Evolutionary conservation across 2,797 vertebrate genomes (phyloP), one percentile per base, ranked within the genome.

Genomic region (Hippopotamyrus pictus): DNA sequence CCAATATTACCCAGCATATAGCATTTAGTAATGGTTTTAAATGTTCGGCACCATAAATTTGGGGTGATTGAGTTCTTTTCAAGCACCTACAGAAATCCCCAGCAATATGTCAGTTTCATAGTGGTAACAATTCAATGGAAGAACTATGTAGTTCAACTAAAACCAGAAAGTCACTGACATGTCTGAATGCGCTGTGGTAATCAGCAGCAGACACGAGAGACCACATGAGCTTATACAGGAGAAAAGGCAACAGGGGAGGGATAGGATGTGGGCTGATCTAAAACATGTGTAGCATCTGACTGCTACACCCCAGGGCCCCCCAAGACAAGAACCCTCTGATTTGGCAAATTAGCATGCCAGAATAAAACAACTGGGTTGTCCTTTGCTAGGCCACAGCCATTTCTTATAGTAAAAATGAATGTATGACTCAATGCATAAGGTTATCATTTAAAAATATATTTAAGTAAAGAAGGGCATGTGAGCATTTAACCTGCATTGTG

Each of bases 201-300:
- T 89, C 29, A 22, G 46, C 25, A 73, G 50, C 50, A 87, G 33
- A 57, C 65, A 44, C 17, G 5, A 87, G 37, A 88, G 41, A 88
- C 90, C 93, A 94, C 89, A 90, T 93, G 93, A 93, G 90, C 65
- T 89, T 65, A 90, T 89, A 93, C 90, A 89, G 93, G 91, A n/a
- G 85, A 37, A 37, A 57, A n/a, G 85, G 48, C 57, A 41, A 65
- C 37, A 8, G 11, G 41, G 57, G 37, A 88, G 59, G 87, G 41
- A 25, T 87, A 59, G 12, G 25, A 59, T 87, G 51, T 37, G 25
- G 25, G 53, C 29, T 54, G 85, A 87, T 54, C 19, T 57, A 54
- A 87, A 87, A 94, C 79, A 37, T 53, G 65, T 54, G 3, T 91
- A 93, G 94, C 92, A 92, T 94, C 93, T 90, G 92, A 92, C 92